Percentiles rank a stretch among this genome's conserved stretches.
These are phyloP conservation scores for Trematomus loennbergii DNA, from an alignment of 2,113 vertebrate species.

Conservation along the genomic window DNA sequence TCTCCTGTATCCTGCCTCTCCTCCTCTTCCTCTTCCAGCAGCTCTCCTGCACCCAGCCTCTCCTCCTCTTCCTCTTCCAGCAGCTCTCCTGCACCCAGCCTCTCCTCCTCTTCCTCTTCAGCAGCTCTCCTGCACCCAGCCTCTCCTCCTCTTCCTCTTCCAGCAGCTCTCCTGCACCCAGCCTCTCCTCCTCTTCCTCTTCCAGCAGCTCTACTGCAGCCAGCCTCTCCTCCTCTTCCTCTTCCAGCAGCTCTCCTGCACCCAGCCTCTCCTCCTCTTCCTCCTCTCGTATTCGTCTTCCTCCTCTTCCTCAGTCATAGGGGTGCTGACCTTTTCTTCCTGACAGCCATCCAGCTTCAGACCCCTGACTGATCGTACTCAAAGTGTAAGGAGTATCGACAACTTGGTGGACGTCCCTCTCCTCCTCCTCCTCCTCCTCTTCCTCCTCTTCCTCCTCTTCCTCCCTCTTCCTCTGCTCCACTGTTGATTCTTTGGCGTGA, in stretches of 20 bases:
- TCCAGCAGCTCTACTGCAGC: slow-evolving; percentile 78
- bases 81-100: slow-evolving; percentile 80
- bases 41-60: slow-evolving; percentile 80
- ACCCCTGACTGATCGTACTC: slow-evolving; percentile 77
- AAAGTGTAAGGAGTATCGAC: slow-evolving; percentile 49
- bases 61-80: slow-evolving; percentile 54
- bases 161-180: slow-evolving; percentile 79
- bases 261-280: not conserved
- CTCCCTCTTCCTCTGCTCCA: slow-evolving; percentile 78
- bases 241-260: no score
- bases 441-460: slow-evolving; percentile 76
- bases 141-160: slow-evolving; percentile 73
- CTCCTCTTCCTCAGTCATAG: slow-evolving; percentile 73
- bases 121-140: slow-evolving; percentile 78
- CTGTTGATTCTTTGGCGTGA: slow-evolving; percentile 76
- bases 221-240: no score
- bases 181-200: slow-evolving; percentile 66
- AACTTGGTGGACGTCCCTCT: slow-evolving; percentile 61
- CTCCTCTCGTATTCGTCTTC: slow-evolving; percentile 59
- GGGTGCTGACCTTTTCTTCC: slow-evolving; percentile 69
- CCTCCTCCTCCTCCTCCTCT: slow-evolving; percentile 60
- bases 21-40: slow-evolving; percentile 75
- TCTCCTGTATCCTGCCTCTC: slow-evolving; percentile 77
- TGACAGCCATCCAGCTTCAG: slow-evolving; percentile 65
- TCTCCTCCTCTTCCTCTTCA: slow-evolving; percentile 59